Evolutionary conservation across 2,797 vertebrate species (phyloP), one percentile per base, ranked within the genome.

Genomic region (Pipistrellus pygmaeus): DNA sequence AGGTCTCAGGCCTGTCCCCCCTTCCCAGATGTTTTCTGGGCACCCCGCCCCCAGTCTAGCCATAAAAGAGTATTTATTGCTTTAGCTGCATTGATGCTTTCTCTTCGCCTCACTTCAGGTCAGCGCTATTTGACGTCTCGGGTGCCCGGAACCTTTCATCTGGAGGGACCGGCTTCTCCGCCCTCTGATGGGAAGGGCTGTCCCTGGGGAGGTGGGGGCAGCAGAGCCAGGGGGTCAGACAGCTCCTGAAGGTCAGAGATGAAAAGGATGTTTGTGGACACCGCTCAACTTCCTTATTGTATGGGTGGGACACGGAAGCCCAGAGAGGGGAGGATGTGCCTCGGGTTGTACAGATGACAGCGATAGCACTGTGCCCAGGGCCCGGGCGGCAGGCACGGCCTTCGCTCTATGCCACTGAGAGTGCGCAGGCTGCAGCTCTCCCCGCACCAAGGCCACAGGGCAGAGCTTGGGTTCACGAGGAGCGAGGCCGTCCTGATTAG

Each of bases 41-140:
- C 6, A 57, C 60, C 38, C 51, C 13, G 1, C 21, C 77, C 60
- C 66, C 25, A 71, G 41, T 13, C 44, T 41, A 46, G 21, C 91
- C 85, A 93, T 96, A 94, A 94, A 96, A 96, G 92, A 23, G 9
- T 46, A 25, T 44, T 44, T 44, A 44, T 57, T 5, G 15, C 91
- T 94, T 68, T 91, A 60, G 51, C 62, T 75, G 32, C 48, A 72
- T 93, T 72, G 85, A 30, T 68, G 8, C 38, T 68, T 27, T 90
- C 6, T 25, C 55, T 75, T 72, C 48, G 35, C 30, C 82, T 46
- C 11, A 1, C 81, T 80, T 93, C 51, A 44, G 84, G 48, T 62
- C 32, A 76, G 25, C 38, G 30, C 73, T 68, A 35, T 96, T 95
- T 94, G 94, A 97, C 95, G 92, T 91, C 73, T 94, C 48, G 32